Evolutionary conservation across 2,888 invertebrate genomes (phyloP), one percentile per base, ranked within the genome.

Genomic region (Corythucha ciliata): DNA sequence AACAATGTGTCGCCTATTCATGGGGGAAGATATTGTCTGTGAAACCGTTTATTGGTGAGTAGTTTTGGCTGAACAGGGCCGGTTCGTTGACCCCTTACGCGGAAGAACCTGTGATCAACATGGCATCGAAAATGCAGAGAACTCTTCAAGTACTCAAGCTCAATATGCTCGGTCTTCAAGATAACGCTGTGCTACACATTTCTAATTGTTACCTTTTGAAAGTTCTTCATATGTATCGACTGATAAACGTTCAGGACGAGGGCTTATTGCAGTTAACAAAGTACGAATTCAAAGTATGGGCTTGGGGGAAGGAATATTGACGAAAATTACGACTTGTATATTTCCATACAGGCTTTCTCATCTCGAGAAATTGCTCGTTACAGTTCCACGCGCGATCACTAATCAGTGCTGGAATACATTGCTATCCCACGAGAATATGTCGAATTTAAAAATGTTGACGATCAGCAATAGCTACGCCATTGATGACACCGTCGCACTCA

Each of bases 71-170:
- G n/a, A 26, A 12, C 41, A 49, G 54, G 20, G 44, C 42, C 27
- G 53, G 55, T 6, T 50, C 49, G 7, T 50, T 54, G 18, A 56
- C 53, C 12, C 56, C 56, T 3, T 56, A 56, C 39, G 41, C 42
- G 16, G 47, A 53, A 33, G 40, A 42, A 4, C 53, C 56, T 10
- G 42, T 52, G 2, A 36, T 46, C 10, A 27, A 41, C 4, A 22
- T 53, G 14, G 21, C 46, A 25, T 37, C 37, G 3, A 48, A 36
- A 24, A 41, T 48, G 37, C 24, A 29, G 21, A 24, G 39, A 26
- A 54, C 44, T 2, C 45, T 56, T 14, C 26, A 34, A 3, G 42
- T 51, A 6, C 48, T 56, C 20, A 56, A 56, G 40, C 33, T 56
- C 16, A 56, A 56, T 25, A 56, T 51, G 53, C 46, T 56, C 3